Evolutionary conservation across 2,113 vertebrate genomes (phyloP), one percentile per base, ranked within the genome.

Genomic region (Morone chrysops): DNA sequence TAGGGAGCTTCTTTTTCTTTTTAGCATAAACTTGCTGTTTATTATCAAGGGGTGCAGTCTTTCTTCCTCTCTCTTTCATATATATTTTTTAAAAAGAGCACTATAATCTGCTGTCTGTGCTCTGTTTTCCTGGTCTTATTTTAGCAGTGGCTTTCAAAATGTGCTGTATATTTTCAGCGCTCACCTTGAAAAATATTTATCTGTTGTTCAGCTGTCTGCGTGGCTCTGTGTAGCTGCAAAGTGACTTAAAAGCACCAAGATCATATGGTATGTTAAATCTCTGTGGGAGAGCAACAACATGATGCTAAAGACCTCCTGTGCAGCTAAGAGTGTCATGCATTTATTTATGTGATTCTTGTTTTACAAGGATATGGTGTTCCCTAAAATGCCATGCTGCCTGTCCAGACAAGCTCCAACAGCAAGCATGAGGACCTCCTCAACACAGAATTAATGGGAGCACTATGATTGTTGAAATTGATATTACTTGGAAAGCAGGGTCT

Each of bases 21-120:
- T 93, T 90, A 93, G 90, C 93, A 93, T 94, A 93, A 94, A 94
- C 85, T 93, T 92, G 84, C 84, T 92, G 84, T 93, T 89, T 84
- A 91, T 91, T 92, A 87, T 82, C 54, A 87, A 72, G 82, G 88
- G 78, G 76, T 83, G 83, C 84, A 79, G 40, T 60, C 85, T 76
- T 41, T 90, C 63, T 80, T 80, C 74, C 38, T 62, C 81, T 72
- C 63, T 63, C 40, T 84, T 85, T 87, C 62, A 75, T 59, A 70
- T 65, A 50, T 81, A n/a, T 87, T 20, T 47, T 31, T 31, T 31
- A 40, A 71, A 89, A 85, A 65, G 56, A 62, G 36, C 72, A 40
- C 57, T n/a, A 70, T 75, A 76, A 65, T 78, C 69, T 81, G 81
- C 75, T 89, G 82, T 87, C 74, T 67, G 57, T 68, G 71, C 79